phyloP scores from a whole-genome alignment of 2,888 invertebrate species.

The Sminthurinus aureus region DNA sequence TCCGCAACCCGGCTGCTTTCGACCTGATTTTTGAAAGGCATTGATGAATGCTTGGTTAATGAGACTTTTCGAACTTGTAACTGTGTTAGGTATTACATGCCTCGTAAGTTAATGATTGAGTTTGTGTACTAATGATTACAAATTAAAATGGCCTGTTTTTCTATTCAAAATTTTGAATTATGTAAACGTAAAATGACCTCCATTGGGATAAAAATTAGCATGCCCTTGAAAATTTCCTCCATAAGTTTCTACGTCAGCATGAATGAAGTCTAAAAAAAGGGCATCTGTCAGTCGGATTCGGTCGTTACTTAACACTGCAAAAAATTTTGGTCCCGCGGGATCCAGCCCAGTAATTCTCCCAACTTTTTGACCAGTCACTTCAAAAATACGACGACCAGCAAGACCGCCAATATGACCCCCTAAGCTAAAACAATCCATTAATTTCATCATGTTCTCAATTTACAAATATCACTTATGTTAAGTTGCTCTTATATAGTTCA shows the following conservation, averaged over 20 bases:
- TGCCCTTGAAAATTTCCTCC: slow-evolving; percentile 51
- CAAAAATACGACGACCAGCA: slow-evolving; percentile 47
- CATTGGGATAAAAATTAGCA: slow-evolving; percentile 52
- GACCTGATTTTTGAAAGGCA: background rate
- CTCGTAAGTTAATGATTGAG: slow-evolving; percentile 45
- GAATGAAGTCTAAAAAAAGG: slow-evolving; percentile 72
- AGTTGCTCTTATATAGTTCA: too few species aligned
- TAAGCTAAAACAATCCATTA: too few species aligned
- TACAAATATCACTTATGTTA: too few species aligned
- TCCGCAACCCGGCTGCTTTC: slow-evolving; percentile 7
- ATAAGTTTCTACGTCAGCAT: slow-evolving; percentile 39
- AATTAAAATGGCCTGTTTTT: background rate
- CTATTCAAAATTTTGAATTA: background rate
- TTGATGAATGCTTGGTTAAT: slow-evolving; percentile 40
- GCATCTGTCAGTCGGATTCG: slow-evolving; percentile 73
- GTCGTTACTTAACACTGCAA: slow-evolving; percentile 63
- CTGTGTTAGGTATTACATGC: slow-evolving; percentile 52
- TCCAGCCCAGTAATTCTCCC: slow-evolving; percentile 64
- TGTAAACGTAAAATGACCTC: background rate
- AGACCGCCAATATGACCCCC: background rate
- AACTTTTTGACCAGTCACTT: slow-evolving; percentile 37
- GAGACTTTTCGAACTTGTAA: slow-evolving; percentile 44
- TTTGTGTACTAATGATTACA: background rate
- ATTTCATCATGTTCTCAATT: too few species aligned
- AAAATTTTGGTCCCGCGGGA: slow-evolving; percentile 74